Evolutionary conservation across 2,888 invertebrate genomes (phyloP), one percentile per base, ranked within the genome.

Genomic region (Drosophila kambysellisi): DNA sequence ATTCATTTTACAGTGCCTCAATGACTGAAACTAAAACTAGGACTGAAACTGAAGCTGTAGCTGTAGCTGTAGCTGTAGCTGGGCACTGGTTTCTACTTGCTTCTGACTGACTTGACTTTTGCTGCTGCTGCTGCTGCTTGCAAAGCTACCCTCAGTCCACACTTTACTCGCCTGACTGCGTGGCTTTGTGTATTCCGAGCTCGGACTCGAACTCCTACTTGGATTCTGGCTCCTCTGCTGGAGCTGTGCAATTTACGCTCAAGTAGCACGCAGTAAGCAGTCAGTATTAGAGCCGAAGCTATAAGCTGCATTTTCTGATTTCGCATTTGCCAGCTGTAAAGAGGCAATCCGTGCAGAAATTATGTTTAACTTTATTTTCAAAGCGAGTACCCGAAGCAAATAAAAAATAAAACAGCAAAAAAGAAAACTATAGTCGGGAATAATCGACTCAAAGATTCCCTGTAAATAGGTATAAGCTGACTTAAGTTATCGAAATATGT

Each of bases 341-440:
- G 88, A 85, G 85, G 84, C 84, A 85, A 88, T 88, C 88, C 80
- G 83, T 79, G 87, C 86, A 84, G 84, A 86, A 86, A 88, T 86
- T 86, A 81, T 86, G 84, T 84, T 88, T 81, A 87, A 86, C 84
- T 86, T 85, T 82, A 78, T 75, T 83, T 81, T 75, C 74, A 88
- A 88, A 87, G 81, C 70, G 66, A 72, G 58, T 57, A 67, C 69
- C 62, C 63, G 25, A 32, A 68, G 43, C 57, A 62, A 56, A 71
- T 61, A 66, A 33, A 50, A 64, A 59, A 29, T 11, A 9, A 9
- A 25, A 17, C 37, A 54, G 30, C n/a, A 39, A 17, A 33, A 1
- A 20, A 30, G 51, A 58, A 71, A 54, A 37, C 48, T 30, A 20
- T 17, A 20, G 20, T 20, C 4, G 17, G 12, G 20, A 39, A 20